phyloP scores from a whole-genome alignment of 2,113 vertebrate species.

The Sapayoa aenigma region DNA sequence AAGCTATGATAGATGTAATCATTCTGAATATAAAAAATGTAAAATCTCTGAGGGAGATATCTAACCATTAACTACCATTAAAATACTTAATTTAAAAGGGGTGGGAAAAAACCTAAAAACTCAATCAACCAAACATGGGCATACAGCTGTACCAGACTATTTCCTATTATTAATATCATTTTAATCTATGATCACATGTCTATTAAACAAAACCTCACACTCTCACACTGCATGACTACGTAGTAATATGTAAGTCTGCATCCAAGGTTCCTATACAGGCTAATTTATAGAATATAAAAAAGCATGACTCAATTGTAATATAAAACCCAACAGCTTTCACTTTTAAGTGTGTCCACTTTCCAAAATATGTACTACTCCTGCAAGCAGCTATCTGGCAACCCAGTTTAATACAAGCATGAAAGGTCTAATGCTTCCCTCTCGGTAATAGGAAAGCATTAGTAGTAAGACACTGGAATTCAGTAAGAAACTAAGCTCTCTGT shows the following conservation, averaged over 20 bases:
- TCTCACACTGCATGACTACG: background rate
- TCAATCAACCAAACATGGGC: fast-evolving
- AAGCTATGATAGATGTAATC: background rate
- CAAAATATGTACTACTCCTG: background rate
- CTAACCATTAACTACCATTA: background rate
- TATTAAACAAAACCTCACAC: background rate
- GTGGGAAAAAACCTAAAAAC: background rate
- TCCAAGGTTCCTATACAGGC: background rate
- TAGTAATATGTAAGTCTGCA: background rate
- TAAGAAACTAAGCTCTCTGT: background rate
- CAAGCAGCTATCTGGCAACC: background rate
- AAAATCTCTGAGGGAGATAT: background rate
- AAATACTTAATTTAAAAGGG: background rate
- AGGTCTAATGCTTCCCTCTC: background rate
- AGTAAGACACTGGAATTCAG: background rate
- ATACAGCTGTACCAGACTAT: background rate
- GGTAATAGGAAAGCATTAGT: background rate
- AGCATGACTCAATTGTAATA: background rate
- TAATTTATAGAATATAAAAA: background rate
- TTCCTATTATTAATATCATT: background rate
- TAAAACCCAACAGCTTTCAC: background rate
- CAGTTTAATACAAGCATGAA: background rate
- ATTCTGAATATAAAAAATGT: too few species aligned
- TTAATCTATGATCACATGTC: background rate
- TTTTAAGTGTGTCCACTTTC: background rate